phyloP scores from a whole-genome alignment of 2,113 vertebrate species.

The Macquaria ambigua region DNA sequence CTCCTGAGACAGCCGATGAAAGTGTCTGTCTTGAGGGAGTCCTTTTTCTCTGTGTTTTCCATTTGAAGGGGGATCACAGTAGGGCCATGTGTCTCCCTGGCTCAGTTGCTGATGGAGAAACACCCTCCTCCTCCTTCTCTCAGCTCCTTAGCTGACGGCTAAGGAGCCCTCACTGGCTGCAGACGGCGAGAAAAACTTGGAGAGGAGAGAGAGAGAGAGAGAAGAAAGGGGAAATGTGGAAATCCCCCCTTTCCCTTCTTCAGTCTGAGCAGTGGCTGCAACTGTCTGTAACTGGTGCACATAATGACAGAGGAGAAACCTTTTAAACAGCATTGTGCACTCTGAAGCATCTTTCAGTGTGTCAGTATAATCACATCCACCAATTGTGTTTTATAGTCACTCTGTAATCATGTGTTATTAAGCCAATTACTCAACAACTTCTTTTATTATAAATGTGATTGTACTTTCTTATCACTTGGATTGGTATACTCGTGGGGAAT shows the following conservation, averaged over 20 bases:
- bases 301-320: constrained; percentile 73
- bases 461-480: constrained; percentile 4
- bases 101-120: constrained; percentile 56
- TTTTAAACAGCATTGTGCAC: constrained; percentile 37
- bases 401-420: constrained; percentile 51
- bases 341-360: constrained; percentile 16
- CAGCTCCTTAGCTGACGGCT: constrained; percentile 31
- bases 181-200: constrained; percentile 50
- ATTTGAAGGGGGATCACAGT: constrained; percentile 72
- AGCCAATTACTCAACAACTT: constrained; percentile 30
- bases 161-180: constrained; percentile 44
- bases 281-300: constrained; percentile 42
- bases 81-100: constrained; percentile 60
- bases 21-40: constrained; percentile 60
- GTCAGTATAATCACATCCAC: constrained; percentile 50
- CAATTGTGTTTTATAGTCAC: constrained; percentile 31
- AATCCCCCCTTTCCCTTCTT: constrained; percentile 66
- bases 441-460: constrained; percentile 22
- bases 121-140: constrained; percentile 31
- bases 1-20: constrained; percentile 54
- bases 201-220: constrained; percentile 24
- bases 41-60: constrained; percentile 53
- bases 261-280: constrained; percentile 35
- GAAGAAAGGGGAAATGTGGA: constrained; percentile 47
- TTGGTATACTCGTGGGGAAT: neutral